A percentile compares a stretch with the other conserved stretches of the same genome.
Conservation (phyloP, 2,888 invertebrate genomes). For the Brenthis hecate region DNA sequence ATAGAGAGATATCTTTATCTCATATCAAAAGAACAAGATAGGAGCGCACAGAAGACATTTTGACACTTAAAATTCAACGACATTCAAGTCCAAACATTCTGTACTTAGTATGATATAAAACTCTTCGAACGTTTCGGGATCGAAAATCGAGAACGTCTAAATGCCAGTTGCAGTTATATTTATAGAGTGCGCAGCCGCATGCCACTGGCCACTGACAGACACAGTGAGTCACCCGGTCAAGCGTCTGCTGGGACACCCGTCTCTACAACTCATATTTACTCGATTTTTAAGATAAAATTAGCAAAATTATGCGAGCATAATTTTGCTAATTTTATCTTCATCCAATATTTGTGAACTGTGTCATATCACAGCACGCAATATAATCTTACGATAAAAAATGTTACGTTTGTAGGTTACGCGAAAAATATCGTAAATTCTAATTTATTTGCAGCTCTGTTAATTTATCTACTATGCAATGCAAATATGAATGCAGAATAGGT, state of each 20-base stretch:
- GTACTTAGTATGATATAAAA: slow-evolving; percentile 44
- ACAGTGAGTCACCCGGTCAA: slow-evolving; percentile 69
- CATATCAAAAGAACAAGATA: too few relatives aligned
- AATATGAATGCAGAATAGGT: too few relatives aligned
- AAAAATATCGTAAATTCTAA: too few relatives aligned
- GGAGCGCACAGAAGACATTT: too few relatives aligned
- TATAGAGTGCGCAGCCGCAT: slow-evolving; percentile 66
- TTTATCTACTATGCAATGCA: too few relatives aligned
- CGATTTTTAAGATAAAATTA: too few relatives aligned
- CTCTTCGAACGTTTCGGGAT: slow-evolving; percentile 61
- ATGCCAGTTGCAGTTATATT: slow-evolving; percentile 78
- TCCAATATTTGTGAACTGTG: slow-evolving; percentile 24
- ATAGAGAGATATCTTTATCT: too few relatives aligned
- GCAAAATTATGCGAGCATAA: too few relatives aligned
- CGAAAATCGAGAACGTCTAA: slow-evolving; percentile 73
- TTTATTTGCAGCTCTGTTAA: too few relatives aligned
- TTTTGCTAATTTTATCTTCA: slow-evolving; percentile 23
- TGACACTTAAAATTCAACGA: background rate
- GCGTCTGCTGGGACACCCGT: slow-evolving; percentile 73
- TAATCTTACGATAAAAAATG: slow-evolving; percentile 3
- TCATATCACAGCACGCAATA: slow-evolving; percentile 16
- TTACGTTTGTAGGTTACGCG: background rate
- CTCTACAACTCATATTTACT: slow-evolving; percentile 40
- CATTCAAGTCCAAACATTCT: background rate
- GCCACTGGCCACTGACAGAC: slow-evolving; percentile 43